Evolutionary conservation across 2,888 invertebrate species (phyloP), one percentile per base, ranked within the genome.

Genomic region (Limnephilus auricula): DNA sequence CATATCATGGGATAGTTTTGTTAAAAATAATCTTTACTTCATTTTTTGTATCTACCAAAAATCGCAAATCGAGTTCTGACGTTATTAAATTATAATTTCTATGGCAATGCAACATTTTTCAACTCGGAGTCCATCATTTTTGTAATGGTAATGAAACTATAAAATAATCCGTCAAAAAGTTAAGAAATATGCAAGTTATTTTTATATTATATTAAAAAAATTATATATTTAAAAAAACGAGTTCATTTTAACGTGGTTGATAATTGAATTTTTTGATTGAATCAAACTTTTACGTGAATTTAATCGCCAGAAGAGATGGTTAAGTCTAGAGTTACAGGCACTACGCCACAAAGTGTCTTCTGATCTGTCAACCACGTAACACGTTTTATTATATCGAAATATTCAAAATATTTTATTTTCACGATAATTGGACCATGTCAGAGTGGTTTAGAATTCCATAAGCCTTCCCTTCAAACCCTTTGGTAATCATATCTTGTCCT

Each of bases 401-500:
- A 65, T 65, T 65, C 65, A 25, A n/a, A 65, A 65, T 65, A 65
- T 65, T 65, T 65, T 25, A 25, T 65, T 65, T 40, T 65, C n/a
- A 2, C 25, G 25, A 65, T 65, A 65, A 65, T 65, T 65, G 65
- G 25, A 25, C 65, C 25, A 25, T 65, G 65, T 65, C 65, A 65
- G 65, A 65, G 65, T 65, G 65, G 65, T 65, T 65, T 65, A 65
- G 65, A n/a, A 25, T 65, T 65, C 65, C n/a, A 65, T 65, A 65
- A n/a, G 65, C 25, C 65, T 5, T n/a, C 65, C 25, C 9, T 65
- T 65, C 65, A 65, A 65, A 25, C 25, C 25, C 65, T n/a, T 65
- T 65, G 25, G 65, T 82, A 82, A 82, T 31, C 34, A 32, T 34
- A 82, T 32, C 34, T 15, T 3, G 93, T 94, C 95, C 95, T 93